phyloP scores from a whole-genome alignment of 2,888 invertebrate species.

The Spialia ferax region DNA sequence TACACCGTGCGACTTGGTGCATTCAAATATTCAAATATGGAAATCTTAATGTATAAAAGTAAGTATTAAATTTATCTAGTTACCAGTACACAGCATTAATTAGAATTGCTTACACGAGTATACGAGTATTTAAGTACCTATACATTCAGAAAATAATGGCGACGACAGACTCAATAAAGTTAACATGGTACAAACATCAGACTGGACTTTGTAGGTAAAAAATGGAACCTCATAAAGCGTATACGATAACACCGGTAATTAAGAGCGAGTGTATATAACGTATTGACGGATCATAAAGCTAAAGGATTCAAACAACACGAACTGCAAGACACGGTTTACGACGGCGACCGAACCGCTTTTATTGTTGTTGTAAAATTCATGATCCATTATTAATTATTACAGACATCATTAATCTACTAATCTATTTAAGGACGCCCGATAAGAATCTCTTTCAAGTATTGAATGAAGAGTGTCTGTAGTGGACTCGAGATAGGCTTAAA shows the following conservation, averaged over 20 bases:
- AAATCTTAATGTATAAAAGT: neutral
- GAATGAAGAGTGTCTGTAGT: constrained; percentile 86
- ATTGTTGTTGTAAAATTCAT: constrained; percentile 86
- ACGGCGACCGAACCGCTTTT: constrained; percentile 79
- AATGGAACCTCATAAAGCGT: constrained; percentile 73
- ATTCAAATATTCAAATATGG: constrained; percentile 18
- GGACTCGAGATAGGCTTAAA: constrained; percentile 85
- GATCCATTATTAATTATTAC: constrained; percentile 87
- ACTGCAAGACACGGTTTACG: constrained; percentile 82
- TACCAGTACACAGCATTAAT: neutral
- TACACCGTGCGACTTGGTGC: constrained; percentile 32
- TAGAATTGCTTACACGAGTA: neutral
- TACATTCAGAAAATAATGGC: neutral
- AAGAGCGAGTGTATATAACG: constrained; percentile 81
- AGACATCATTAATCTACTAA: constrained; percentile 87
- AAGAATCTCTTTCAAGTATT: constrained; percentile 87
- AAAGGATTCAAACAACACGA: constrained; percentile 81
- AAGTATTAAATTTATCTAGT: constrained; percentile 5
- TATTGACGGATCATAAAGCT: constrained; percentile 83
- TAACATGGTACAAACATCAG: constrained; percentile 33
- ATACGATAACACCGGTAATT: constrained; percentile 77
- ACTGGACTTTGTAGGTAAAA: constrained; percentile 53
- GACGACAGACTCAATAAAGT: constrained; percentile 17
- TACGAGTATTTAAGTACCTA: no score
- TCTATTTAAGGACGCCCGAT: constrained; percentile 86